Evolutionary conservation across 2,797 vertebrate species (phyloP), one percentile per base, ranked within the genome.

Genomic region (Nannoperca australis): DNA sequence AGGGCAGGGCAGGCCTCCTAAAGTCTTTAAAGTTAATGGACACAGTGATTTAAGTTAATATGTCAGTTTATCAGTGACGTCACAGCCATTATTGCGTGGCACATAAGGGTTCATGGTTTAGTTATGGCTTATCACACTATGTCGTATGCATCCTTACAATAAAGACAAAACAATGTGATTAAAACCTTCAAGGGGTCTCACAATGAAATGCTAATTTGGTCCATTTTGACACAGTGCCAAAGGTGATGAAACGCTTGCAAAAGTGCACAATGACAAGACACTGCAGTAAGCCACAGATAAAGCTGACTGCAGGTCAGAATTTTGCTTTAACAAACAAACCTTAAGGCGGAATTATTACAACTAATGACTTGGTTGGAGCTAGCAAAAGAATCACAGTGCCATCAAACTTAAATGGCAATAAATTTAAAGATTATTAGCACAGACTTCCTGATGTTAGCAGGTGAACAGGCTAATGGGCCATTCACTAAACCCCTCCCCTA

Each of bases 71-170:
- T 77, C 27, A 54, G 73, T 68, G 55, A 85, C 24, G 53, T 89
- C 86, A 87, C 83, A 84, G 88, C 81, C 68, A 12, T 89, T 89
- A 86, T 87, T 89, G 86, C 85, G 45, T 76, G 78, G 88, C 82
- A 75, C 83, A 85, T 73, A 73, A 78, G 78, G 67, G 74, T 84
- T 86, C 75, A 67, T 61, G 36, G 71, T 77, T 86, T 55, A 20
- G 45, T 88, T 92, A 94, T 92, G 92, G 92, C 92, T 93, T 93
- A 85, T 93, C 70, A 75, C 85, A 81, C 2, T 70, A 60, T 72
- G 44, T 56, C 49, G 44, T 60, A 65, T 53, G 63, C 42, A 78
- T 85, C 58, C 76, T 68, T 42, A 89, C 73, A 86, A 53, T 44
- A 51, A 78, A 65, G 55, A 85, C 62, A 64, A 71, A 79, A 85